Evolutionary conservation across 2,888 invertebrate genomes (phyloP).

Genomic region (Agapostemon virescens): DNA sequence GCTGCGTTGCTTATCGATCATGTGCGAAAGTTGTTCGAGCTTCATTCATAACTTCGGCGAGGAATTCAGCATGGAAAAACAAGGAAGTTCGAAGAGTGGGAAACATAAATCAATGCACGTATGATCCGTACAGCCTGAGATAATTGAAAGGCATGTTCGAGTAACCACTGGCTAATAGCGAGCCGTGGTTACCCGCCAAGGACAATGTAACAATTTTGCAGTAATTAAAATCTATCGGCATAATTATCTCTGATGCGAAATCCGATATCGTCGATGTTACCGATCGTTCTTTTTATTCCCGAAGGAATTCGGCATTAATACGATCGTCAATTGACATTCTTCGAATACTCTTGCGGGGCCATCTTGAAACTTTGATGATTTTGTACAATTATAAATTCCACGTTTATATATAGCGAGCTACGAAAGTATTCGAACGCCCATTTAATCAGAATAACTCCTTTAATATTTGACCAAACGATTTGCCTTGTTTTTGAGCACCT

Average conservation of each 20-base stretch:
- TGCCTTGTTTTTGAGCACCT: no score
- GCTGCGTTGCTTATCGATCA: neutral
- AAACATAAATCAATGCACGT: constrained; percentile 53
- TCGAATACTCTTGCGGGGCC: neutral
- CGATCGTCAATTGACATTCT: neutral
- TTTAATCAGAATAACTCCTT: no score
- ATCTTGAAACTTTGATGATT: neutral
- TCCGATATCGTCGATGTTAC: neutral
- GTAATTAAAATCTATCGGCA: constrained; percentile 56
- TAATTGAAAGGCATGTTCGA: constrained; percentile 59
- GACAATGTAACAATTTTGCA: constrained; percentile 54
- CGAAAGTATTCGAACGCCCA: no score
- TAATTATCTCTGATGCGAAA: constrained; percentile 21
- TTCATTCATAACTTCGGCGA: constrained; percentile 20
- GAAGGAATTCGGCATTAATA: neutral
- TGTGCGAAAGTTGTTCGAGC: constrained; percentile 4
- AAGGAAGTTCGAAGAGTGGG: constrained; percentile 37
- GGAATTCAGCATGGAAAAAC: constrained; percentile 40
- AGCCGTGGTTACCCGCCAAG: constrained; percentile 59
- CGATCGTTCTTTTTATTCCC: neutral
- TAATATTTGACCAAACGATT: no score
- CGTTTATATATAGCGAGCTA: no score
- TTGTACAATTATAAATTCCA: neutral
- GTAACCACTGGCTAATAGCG: constrained; percentile 52
- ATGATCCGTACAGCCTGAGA: constrained; percentile 28